Base-by-base conservation (phyloP, 1,140 invertebrate species). In the Calliopsis andreniformis region DNA sequence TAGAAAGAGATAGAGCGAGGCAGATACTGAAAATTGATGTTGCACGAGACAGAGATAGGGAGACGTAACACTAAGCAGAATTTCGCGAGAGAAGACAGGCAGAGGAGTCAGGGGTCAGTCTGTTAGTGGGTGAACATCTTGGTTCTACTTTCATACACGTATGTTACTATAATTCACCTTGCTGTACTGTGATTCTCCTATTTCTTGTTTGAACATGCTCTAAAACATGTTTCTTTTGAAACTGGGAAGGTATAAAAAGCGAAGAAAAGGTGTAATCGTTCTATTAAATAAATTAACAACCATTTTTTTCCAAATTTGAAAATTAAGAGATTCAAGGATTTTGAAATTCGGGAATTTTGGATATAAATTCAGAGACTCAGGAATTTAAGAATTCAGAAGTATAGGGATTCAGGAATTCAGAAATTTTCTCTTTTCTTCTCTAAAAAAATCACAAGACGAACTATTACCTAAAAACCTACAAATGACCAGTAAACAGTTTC, bases 71-170 rank as follows among this genome's bases (percentile, higher is more conserved):
- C 23, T n/a, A 7, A 32, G 45, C 35, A 53, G 30, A 43, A 56
- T 63, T 62, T 49, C 51, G 47, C n/a, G 28, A 78, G 67, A 75
- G 63, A 71, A 49, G 56, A 32, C 32, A 75, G 58, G 61, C 30
- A 78, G 59, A 63, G 69, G 28, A 85, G 83, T 85, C 83, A 86
- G 83, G 76, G 85, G 87, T 88, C 79, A 87, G 35, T 86, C 86
- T 84, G 86, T 86, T 82, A 86, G 84, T 88, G 86, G 87, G 87
- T 86, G 81, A 87, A 71, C 62, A 76, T 78, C 72, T 61, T 42
- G 70, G 78, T 70, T 59, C 87, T 78, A 86, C 84, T 87, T 87
- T 87, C 86, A 8, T 86, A n/a, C n/a, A n/a, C n/a, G n/a, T n/a
- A 45, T 45, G 30, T 55, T 45, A 45, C 35, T 55, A 47, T 61